Percentiles rank a stretch among this genome's conserved stretches.
Conservation (phyloP, 2,888 invertebrate species). For the Tenthredo mesomela region DNA sequence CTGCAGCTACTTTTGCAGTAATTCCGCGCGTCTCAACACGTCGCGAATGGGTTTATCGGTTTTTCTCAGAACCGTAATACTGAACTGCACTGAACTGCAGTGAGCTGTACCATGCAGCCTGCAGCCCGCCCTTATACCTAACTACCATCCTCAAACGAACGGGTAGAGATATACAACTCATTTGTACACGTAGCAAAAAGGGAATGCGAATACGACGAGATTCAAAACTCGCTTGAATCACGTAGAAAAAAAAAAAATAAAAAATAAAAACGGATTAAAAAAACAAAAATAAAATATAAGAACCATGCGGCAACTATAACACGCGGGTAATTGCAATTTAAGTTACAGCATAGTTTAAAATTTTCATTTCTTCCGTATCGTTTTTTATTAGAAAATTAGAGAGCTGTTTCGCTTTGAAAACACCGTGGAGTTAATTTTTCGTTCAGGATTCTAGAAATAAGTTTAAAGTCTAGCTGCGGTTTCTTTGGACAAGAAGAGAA, state of each 20-base stretch:
- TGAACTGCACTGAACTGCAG: not conserved
- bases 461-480: too few relatives aligned
- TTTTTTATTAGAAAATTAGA: too few relatives aligned
- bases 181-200: constrained; percentile 11
- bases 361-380: too few relatives aligned
- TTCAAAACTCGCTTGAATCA: not conserved
- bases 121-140: not conserved
- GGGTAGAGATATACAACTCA: not conserved
- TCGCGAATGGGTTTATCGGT: constrained; percentile 65
- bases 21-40: constrained; percentile 21
- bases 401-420: too few relatives aligned
- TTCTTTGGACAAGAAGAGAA: too few relatives aligned
- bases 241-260: not conserved
- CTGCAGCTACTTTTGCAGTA: constrained; percentile 61
- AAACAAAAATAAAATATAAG: not conserved
- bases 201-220: constrained; percentile 9
- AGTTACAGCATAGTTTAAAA: not conserved
- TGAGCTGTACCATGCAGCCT: not conserved
- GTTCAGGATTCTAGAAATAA: too few relatives aligned
- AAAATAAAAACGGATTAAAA: not conserved
- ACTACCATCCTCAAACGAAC: not conserved
- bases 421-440: too few relatives aligned
- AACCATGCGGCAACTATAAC: not conserved
- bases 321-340: not conserved
- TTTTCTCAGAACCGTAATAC: constrained; percentile 18